Evolutionary conservation across 2,113 vertebrate genomes (phyloP), one percentile per base, ranked within the genome.

Genomic region (Bujurquina vittata): DNA sequence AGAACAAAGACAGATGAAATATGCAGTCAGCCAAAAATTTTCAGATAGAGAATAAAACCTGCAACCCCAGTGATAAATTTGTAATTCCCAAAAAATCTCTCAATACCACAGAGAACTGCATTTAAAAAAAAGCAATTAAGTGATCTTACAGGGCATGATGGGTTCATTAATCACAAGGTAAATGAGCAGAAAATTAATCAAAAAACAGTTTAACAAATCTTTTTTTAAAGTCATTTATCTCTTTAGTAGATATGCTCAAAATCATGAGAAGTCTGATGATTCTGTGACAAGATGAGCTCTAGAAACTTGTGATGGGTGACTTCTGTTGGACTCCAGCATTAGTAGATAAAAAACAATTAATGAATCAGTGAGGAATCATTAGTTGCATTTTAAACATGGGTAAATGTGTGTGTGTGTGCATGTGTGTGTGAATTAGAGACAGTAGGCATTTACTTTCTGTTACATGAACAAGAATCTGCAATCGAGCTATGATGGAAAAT

Each of bases 1-100:
- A 78, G 29, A 80, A 35, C 31, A 77, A 46, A 75, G 74, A 89
- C n/a, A 69, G 76, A 87, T 74, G 60, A 84, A 59, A 62, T 18
- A 60, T 1, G 61, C 74, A 83, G 54, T 63, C 56, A 82, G 52
- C 57, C 57, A 55, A 87, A 86, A 33, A 65, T 37, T 60, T 46
- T 75, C 15, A 67, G 26, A 55, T 8, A 31, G 5, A 80, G 14
- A 82, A 40, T 35, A 43, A 83, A 84, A 79, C 37, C 78, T 82
- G 43, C 49, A 62, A 40, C 6, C n/a, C 1, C 18, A 12, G 33
- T 58, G 75, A 72, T 9, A 67, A 11, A 73, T 43, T 20, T 75
- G 40, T 37, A 31, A 81, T 78, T 60, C 15, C 63, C 20, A 3
- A 2, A 79, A 54, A 77, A 78, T n/a, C 33, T 26, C 23, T 72